Evolutionary conservation across 2,797 vertebrate genomes (phyloP), one percentile per base, ranked within the genome.

Genomic region (Onychomys leucogaster): DNA sequence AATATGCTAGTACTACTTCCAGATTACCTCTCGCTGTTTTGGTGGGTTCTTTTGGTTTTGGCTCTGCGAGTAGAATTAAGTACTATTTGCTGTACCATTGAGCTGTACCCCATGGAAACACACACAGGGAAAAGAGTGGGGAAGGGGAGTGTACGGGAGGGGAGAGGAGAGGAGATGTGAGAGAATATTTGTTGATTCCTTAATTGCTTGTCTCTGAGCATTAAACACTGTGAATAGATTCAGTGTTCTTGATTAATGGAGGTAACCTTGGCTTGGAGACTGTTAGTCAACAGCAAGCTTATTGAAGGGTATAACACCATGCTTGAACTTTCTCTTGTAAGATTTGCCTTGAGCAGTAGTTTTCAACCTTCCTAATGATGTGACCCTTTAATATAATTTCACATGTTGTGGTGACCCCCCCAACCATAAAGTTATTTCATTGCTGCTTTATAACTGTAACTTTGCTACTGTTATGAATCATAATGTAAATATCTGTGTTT

Each of bases 271-370:
- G 23, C 61, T 89, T 61, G 49, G 95, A 61, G 65, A 81, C 29
- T 95, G 43, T 90, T 67, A 52, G 5, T 80, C 10, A 95, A 89
- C 41, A 73, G 43, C 85, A 23, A 95, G n/a, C 19, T 94, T 93
- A 46, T 92, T 93, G 34, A 94, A 94, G 69, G 57, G 41, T 89
- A 29, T 61, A 61, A 69, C 94, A 9, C 27, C 19, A 91, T 46
- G 69, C 49, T 91, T 90, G 32, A 90, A 88, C 52, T 95, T 95
- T 89, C 95, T 90, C 57, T 69, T 91, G 19, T 86, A 92, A 90
- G 75, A 95, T 77, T 95, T 14, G 75, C 69, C n/a, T n/a, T 90
- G 6, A 87, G 81, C 27, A 46, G 81, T 43, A 16, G 14, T 43
- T 46, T 16, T 63, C 37, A 43, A 43, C 8, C 37, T 63, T 83